Percentiles rank a stretch among this genome's conserved stretches.
Evolutionary conservation across 1,140 invertebrate genomes (phyloP).

Genomic region (Pseudomyrmex concolor): DNA sequence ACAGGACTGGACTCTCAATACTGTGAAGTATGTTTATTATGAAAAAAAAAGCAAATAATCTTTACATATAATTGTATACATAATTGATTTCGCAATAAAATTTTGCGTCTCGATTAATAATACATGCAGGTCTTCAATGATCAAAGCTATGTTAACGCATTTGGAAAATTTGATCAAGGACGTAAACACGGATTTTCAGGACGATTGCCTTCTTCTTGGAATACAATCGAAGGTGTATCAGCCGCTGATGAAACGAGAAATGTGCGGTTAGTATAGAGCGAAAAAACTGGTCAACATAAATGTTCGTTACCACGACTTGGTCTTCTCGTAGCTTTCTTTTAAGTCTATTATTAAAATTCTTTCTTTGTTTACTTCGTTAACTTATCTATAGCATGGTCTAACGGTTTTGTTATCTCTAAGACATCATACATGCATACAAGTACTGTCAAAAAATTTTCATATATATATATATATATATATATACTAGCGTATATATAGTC

Average conservation of each 20-base stretch:
- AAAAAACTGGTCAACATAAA: conserved; percentile 13
- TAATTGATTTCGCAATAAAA: conserved; percentile 18
- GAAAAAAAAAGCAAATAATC: conserved; percentile 18
- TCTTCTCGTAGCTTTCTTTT: neutral
- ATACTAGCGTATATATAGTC: conserved; percentile 29
- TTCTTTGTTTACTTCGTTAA: conserved; percentile 6
- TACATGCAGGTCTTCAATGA: conserved; percentile 89
- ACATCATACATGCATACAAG: conserved; percentile 13
- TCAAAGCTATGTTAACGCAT: conserved; percentile 88
- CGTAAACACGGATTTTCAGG: conserved; percentile 82
- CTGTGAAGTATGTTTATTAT: conserved; percentile 88
- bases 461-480: conserved; percentile 36
- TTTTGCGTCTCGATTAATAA: conserved; percentile 49
- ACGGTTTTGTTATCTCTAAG: neutral
- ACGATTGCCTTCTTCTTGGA: conserved; percentile 88
- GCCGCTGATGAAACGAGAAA: conserved; percentile 89
- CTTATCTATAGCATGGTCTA: neutral
- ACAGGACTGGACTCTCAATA: conserved; percentile 89
- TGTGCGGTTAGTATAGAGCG: conserved; percentile 88
- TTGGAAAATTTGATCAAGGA: conserved; percentile 83
- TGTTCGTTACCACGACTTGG: neutral
- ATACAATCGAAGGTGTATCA: conserved; percentile 89
- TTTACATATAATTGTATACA: conserved; percentile 43
- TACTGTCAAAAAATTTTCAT: conserved; percentile 28
- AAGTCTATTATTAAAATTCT: neutral